phyloP scores from a whole-genome alignment of 2,888 invertebrate species.

The Netelia virgata region DNA sequence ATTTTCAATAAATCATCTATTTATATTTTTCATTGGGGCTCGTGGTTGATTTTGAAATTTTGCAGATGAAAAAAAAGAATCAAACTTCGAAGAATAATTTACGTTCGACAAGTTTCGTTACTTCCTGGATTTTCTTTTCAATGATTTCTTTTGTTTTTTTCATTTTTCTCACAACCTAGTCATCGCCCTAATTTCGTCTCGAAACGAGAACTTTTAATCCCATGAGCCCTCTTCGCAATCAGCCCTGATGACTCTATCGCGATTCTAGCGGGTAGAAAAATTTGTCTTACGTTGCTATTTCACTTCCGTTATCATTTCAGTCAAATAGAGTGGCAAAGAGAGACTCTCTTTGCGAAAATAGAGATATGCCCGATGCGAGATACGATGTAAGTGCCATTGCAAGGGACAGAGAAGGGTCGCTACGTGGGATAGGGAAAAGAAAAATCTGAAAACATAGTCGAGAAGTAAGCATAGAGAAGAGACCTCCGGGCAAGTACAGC shows the following conservation, averaged over 20 bases:
- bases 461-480: slow-evolving; percentile 33
- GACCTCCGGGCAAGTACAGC: slow-evolving; percentile 51
- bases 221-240: neutral
- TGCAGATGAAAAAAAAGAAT: too few species aligned
- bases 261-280: slow-evolving; percentile 21
- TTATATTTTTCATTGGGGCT: too few species aligned
- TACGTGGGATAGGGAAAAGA: neutral
- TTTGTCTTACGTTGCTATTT: slow-evolving; percentile 36
- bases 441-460: slow-evolving; percentile 35
- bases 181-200: slow-evolving; percentile 2
- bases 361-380: slow-evolving; percentile 17
- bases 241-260: slow-evolving; percentile 41
- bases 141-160: neutral
- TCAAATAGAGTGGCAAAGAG: slow-evolving; percentile 58
- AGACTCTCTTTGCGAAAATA: slow-evolving; percentile 12
- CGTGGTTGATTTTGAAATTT: too few species aligned
- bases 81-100: too few species aligned
- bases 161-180: neutral
- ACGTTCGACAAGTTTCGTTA: too few species aligned
- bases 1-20: too few species aligned
- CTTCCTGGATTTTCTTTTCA: too few species aligned
- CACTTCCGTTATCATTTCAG: slow-evolving; percentile 59
- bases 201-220: slow-evolving; percentile 7
- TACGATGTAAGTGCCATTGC: slow-evolving; percentile 36
- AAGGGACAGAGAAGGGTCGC: neutral